Evolutionary conservation across 2,888 invertebrate genomes (phyloP).

Genomic region (Cephus nigrinus): DNA sequence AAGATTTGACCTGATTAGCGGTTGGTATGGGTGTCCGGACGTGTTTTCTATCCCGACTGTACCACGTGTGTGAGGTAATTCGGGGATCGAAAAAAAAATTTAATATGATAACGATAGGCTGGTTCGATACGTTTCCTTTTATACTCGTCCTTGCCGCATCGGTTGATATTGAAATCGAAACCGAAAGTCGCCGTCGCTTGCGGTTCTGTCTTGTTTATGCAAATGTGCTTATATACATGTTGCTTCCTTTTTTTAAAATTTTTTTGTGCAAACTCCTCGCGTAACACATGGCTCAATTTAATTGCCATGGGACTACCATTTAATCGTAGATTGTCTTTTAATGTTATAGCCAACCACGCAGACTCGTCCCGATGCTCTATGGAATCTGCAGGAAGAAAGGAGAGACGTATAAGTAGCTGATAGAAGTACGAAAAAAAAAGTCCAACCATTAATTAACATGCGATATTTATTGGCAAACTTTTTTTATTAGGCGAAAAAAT

Average conservation of each 20-base stretch:
- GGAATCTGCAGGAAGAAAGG: background rate
- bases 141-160: background rate
- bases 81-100: background rate
- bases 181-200: background rate
- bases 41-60: background rate
- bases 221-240: background rate
- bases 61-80: background rate
- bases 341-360: background rate
- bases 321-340: background rate
- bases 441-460: background rate
- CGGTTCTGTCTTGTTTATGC: background rate
- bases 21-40: background rate
- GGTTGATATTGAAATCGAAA: background rate
- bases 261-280: background rate
- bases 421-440: background rate
- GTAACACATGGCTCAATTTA: background rate
- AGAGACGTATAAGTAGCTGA: background rate
- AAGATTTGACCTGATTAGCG: background rate
- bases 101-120: background rate
- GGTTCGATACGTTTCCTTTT: background rate
- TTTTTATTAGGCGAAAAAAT: background rate
- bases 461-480: background rate
- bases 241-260: background rate
- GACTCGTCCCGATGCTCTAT: background rate
- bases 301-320: background rate